Percentiles rank a stretch among this genome's conserved stretches.
Evolutionary conservation across 2,113 vertebrate species (phyloP).

Genomic region (Menura novaehollandiae): DNA sequence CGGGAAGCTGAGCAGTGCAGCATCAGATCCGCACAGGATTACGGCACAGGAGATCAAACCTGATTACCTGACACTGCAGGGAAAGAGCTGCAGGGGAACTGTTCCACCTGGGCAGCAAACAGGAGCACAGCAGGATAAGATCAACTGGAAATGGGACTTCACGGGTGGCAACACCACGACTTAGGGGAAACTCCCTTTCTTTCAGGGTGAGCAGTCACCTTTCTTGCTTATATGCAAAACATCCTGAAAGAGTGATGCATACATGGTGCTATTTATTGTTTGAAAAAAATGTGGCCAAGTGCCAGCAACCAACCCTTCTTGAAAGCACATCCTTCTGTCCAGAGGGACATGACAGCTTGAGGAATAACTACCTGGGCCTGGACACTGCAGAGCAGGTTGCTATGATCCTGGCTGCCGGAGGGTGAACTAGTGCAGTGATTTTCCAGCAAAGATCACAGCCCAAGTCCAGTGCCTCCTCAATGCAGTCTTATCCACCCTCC

Average conservation of each 20-base stretch:
- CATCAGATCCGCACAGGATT: background rate
- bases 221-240: background rate
- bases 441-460: background rate
- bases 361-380: background rate
- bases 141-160: background rate
- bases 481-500: background rate
- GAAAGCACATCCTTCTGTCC: background rate
- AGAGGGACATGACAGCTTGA: background rate
- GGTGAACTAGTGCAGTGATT: background rate
- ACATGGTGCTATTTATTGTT: background rate
- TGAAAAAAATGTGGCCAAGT: background rate
- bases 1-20: background rate
- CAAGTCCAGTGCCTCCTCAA: background rate
- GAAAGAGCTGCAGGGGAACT: background rate
- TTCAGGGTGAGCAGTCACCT: background rate
- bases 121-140: background rate
- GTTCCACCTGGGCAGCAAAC: background rate
- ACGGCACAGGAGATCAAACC: background rate
- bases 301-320: background rate
- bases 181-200: background rate
- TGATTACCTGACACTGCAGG: background rate
- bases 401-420: background rate
- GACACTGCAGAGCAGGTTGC: background rate
- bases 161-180: rapidly evolving
- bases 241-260: background rate